Evolutionary conservation across 2,797 vertebrate genomes (phyloP).

Genomic region (Acropternis orthonyx): DNA sequence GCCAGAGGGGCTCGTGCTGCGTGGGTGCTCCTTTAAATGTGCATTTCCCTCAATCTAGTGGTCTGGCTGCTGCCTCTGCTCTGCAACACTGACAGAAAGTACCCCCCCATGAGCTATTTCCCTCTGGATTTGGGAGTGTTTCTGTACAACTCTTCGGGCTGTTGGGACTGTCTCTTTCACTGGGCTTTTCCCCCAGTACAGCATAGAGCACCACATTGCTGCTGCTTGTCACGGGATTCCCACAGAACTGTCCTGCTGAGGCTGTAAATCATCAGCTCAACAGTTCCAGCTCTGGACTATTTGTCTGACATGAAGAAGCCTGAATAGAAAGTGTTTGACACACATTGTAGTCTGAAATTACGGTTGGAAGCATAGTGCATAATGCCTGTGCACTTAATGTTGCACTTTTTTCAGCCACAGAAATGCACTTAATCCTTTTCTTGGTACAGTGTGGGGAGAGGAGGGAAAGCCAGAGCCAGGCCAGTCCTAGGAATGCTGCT

Average conservation of each 20-base stretch:
- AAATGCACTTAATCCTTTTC: not conserved
- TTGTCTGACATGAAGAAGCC: not conserved
- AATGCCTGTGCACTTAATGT: rapidly evolving
- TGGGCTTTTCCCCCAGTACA: not conserved
- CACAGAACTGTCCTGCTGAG: not conserved
- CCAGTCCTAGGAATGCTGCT: not conserved
- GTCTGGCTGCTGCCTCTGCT: not conserved
- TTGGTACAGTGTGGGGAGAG: not conserved
- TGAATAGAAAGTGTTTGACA: not conserved
- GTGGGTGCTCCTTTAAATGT: not conserved
- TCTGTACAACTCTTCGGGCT: rapidly evolving
- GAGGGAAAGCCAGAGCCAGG: not conserved
- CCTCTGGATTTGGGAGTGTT: not conserved
- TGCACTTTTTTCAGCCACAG: not conserved
- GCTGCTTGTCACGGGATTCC: not conserved
- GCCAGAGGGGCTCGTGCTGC: not conserved
- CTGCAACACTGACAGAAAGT: not conserved
- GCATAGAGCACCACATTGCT: not conserved
- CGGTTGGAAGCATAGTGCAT: rapidly evolving
- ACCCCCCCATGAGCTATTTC: rapidly evolving
- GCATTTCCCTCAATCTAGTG: rapidly evolving
- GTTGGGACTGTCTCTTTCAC: not conserved
- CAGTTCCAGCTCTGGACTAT: not conserved
- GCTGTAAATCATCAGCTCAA: not conserved
- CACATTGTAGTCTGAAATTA: not conserved